Conservation (phyloP, 1,140 invertebrate species). For the Drosophila kikkawai region DNA sequence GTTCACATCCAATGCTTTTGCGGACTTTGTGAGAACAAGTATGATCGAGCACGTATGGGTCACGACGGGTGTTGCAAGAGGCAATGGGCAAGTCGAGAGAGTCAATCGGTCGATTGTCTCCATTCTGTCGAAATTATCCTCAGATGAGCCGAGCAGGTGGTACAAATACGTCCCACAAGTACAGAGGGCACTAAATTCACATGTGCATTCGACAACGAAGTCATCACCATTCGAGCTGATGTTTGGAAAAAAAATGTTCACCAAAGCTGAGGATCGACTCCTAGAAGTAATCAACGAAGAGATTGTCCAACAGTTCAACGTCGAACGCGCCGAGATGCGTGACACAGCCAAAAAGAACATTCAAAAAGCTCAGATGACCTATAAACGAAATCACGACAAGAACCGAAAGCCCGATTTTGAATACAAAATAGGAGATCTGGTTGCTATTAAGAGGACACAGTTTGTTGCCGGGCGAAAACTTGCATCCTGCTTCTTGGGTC, state of each 20-base stretch:
- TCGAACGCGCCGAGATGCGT: too few relatives aligned
- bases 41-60: neutral
- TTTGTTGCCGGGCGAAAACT: too few relatives aligned
- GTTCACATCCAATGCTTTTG: neutral
- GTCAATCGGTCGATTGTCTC: neutral
- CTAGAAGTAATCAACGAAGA: neutral
- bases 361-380: too few relatives aligned
- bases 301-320: too few relatives aligned
- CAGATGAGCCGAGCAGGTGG: neutral
- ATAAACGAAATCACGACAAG: too few relatives aligned
- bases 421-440: too few relatives aligned
- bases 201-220: neutral
- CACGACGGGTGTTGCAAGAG: neutral
- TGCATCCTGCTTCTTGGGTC: neutral
- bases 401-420: too few relatives aligned
- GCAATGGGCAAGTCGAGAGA: neutral
- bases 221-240: neutral
- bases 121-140: neutral
- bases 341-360: too few relatives aligned
- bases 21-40: neutral
- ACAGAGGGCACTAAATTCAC: neutral
- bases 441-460: too few relatives aligned
- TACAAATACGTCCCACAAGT: neutral
- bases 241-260: neutral
- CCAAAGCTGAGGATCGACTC: neutral